These are phyloP conservation scores for Stramonita haemastoma DNA, from an alignment of 2,888 invertebrate genomes.

Conservation along the genomic window DNA sequence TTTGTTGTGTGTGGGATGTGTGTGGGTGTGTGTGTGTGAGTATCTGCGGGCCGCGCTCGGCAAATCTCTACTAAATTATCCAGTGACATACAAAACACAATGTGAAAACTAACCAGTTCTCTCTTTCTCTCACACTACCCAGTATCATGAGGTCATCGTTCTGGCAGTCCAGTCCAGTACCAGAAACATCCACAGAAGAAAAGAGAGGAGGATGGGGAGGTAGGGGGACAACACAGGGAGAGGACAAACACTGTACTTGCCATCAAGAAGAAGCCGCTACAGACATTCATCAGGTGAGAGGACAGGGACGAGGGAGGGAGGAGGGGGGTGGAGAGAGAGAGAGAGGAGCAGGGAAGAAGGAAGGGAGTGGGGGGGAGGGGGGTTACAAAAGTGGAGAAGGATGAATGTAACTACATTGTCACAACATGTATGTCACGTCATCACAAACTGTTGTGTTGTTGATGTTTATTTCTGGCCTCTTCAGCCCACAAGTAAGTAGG, in stretches of 20 bases:
- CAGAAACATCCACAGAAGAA: not conserved
- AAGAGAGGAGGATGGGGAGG: slow-evolving; percentile 8
- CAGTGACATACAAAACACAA: not conserved
- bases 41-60: not conserved
- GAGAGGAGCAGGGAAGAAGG: not conserved
- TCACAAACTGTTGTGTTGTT: not conserved
- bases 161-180: not conserved
- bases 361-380: not conserved
- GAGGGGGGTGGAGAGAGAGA: not conserved
- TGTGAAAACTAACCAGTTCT: not conserved
- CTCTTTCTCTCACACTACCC: not conserved
- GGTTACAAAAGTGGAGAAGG: not conserved
- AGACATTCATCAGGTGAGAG: not conserved
- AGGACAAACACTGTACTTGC: not conserved
- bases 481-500: not conserved
- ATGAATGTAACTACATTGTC: not conserved
- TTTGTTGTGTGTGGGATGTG: not conserved
- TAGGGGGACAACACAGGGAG: not conserved
- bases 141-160: not conserved
- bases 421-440: not conserved
- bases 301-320: no score
- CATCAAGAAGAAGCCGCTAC: not conserved
- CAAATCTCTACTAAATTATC: not conserved
- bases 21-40: slow-evolving; percentile 5
- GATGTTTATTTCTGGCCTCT: not conserved